Conservation (phyloP, 2,797 vertebrate species). For the Gymnothorax reevesii region DNA sequence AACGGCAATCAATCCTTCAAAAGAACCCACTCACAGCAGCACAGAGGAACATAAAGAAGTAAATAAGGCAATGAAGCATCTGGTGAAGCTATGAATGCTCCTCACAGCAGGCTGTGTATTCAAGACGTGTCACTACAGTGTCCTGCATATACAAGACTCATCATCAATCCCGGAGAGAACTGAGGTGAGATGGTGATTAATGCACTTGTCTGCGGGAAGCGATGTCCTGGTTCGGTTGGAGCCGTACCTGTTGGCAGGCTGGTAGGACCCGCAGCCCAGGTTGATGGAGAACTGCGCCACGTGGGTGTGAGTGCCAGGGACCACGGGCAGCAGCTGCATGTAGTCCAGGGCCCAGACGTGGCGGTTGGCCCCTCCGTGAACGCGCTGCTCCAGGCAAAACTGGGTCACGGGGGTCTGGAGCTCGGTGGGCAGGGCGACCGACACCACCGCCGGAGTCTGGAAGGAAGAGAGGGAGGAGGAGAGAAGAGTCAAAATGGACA, state of each 20-base stretch:
- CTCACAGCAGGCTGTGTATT: neutral
- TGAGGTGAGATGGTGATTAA: neutral
- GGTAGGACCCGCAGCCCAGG: constrained; percentile 94
- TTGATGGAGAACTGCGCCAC: constrained; percentile 97
- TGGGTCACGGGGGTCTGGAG: constrained; percentile 88
- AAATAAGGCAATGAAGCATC: neutral
- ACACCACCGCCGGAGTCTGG: constrained; percentile 87
- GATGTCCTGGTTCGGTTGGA: too few species aligned
- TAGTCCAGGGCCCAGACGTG: constrained; percentile 95
- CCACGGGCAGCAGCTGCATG: constrained; percentile 89
- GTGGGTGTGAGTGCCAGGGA: constrained; percentile 88
- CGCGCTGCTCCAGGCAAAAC: constrained; percentile 91
- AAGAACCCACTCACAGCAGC: constrained; percentile 4
- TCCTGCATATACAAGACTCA: neutral
- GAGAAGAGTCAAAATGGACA: neutral
- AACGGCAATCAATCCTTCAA: neutral
- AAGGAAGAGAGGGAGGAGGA: neutral
- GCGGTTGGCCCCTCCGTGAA: constrained; percentile 79
- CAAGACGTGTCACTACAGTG: neutral
- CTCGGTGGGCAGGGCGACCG: constrained; percentile 85
- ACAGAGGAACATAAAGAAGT: neutral
- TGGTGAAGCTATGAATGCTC: neutral
- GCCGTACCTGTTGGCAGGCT: constrained; percentile 91
- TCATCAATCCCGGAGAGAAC: neutral
- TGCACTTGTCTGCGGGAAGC: neutral